These are phyloP conservation scores for Echinops telfairi DNA, from an alignment of 2,113 vertebrate species.

Conservation along the genomic window DNA sequence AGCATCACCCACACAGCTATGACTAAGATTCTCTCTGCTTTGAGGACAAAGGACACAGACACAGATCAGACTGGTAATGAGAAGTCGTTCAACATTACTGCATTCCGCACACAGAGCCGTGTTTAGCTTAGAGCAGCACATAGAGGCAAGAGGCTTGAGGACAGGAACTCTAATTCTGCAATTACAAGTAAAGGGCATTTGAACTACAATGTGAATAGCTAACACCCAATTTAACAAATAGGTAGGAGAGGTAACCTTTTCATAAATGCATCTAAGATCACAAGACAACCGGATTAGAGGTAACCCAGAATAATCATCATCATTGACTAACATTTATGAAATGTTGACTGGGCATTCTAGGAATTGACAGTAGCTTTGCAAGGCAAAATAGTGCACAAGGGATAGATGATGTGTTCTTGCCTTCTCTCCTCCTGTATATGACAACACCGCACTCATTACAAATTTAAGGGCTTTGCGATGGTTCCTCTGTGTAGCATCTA, in stretches of 20 bases:
- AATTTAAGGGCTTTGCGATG: neutral
- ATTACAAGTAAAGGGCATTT: conserved; percentile 24
- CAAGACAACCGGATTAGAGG: neutral
- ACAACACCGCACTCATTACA: neutral
- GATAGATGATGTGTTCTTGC: neutral
- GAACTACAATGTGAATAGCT: neutral
- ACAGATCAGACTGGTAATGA: conserved; percentile 1
- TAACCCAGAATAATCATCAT: neutral
- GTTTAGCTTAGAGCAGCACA: neutral
- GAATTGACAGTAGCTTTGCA: neutral
- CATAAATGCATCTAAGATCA: neutral
- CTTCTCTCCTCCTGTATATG: neutral
- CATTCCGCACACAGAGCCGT: conserved; percentile 4
- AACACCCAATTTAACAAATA: neutral
- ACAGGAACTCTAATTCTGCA: conserved; percentile 28
- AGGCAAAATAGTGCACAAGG: neutral
- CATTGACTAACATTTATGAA: neutral
- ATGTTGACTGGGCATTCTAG: neutral
- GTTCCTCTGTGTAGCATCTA: neutral
- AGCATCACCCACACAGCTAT: neutral
- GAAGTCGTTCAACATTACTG: neutral
- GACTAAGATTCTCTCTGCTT: conserved; percentile 7
- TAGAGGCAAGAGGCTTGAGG: neutral
- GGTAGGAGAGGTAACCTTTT: neutral
- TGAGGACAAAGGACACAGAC: conserved; percentile 19